Percentiles rank a stretch among this genome's conserved stretches.
Evolutionary conservation across 2,113 vertebrate species (phyloP).

Genomic region (Jaculus jaculus): DNA sequence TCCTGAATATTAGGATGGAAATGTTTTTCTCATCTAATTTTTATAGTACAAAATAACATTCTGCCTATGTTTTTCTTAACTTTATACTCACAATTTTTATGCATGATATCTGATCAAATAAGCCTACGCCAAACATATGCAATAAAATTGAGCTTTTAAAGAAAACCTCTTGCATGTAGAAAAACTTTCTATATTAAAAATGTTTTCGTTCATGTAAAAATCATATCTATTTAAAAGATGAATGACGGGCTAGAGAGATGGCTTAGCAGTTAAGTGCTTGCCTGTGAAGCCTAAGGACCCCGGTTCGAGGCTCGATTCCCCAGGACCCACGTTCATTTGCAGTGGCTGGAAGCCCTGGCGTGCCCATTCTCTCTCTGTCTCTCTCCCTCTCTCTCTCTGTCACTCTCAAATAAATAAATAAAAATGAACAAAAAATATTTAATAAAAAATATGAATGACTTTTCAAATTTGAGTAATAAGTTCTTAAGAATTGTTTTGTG

Average conservation of each 20-base stretch:
- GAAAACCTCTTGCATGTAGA: conserved; percentile 43
- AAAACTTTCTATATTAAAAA: conserved; percentile 66
- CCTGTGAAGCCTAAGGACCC: no score
- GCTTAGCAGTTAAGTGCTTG: no score
- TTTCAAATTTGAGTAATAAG: conserved; percentile 60
- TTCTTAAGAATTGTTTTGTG: conserved; percentile 59
- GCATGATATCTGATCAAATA: conserved; percentile 56
- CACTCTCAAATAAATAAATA: no score
- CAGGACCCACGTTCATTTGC: no score
- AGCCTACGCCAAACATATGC: conserved; percentile 57
- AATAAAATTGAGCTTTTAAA: conserved; percentile 63
- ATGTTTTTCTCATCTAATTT: conserved; percentile 30
- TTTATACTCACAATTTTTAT: conserved; percentile 69
- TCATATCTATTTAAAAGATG: conserved; percentile 63
- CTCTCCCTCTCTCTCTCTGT: no score
- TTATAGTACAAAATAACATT: conserved; percentile 50
- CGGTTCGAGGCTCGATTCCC: no score
- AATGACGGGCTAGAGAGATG: no score
- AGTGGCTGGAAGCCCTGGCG: no score
- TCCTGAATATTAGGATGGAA: conserved; percentile 66
- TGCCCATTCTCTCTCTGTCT: no score
- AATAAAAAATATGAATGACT: conserved; percentile 55
- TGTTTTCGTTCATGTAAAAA: conserved; percentile 55
- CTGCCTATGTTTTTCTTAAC: conserved; percentile 39
- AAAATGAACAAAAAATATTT: no score